phyloP scores from a whole-genome alignment of 2,113 vertebrate genomes.

The Suricata suricatta region DNA sequence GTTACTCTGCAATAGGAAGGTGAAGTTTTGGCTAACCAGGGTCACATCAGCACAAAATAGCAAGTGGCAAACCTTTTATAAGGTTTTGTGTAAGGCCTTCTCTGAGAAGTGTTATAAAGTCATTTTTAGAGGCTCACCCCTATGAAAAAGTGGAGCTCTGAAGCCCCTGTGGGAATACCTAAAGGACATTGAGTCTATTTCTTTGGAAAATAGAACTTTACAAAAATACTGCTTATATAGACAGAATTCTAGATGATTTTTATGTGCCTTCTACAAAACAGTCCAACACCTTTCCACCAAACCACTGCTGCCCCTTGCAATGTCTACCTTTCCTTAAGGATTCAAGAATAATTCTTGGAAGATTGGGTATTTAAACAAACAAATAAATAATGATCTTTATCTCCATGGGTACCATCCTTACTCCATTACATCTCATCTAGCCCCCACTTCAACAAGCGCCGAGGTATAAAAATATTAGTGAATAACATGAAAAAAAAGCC shows the following conservation, averaged over 20 bases:
- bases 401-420: neutral
- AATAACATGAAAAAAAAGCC: neutral
- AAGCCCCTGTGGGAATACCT: neutral
- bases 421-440: fast-evolving
- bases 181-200: neutral
- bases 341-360: neutral
- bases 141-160: neutral
- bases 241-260: neutral
- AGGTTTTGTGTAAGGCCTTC: neutral
- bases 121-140: neutral
- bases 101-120: neutral
- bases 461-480: neutral
- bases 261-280: neutral
- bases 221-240: neutral
- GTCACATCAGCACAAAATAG: neutral
- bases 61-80: neutral
- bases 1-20: neutral
- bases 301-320: neutral
- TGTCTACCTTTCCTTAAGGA: neutral
- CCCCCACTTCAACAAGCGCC: fast-evolving
- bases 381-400: neutral
- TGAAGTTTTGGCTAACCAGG: neutral
- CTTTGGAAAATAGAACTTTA: neutral
- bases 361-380: neutral
- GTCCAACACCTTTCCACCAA: neutral